Evolutionary conservation across 2,113 vertebrate genomes (phyloP).

Genomic region (Calypte anna): DNA sequence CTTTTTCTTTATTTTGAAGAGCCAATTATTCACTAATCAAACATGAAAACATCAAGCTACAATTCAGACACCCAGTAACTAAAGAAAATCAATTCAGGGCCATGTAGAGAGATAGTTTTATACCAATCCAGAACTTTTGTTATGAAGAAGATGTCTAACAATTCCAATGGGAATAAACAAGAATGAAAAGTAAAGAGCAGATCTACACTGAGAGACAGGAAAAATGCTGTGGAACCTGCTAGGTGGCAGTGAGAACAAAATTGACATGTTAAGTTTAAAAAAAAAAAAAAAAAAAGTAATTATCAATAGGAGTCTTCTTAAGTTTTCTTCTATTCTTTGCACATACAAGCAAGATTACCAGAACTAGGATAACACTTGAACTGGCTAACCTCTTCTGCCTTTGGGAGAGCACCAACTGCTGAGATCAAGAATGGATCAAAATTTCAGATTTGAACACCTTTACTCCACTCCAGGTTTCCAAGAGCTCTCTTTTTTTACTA

Average conservation of each 20-base stretch:
- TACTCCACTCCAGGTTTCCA: not conserved
- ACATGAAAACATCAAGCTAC: not conserved
- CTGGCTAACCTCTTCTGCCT: not conserved
- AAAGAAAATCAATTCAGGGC: not conserved
- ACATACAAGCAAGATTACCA: not conserved
- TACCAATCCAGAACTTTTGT: not conserved
- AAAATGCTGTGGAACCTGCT: not conserved
- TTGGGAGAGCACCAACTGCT: not conserved
- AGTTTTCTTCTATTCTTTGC: not conserved
- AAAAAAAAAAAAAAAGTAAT: not conserved
- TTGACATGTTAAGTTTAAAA: not conserved
- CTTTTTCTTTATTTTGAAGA: not conserved
- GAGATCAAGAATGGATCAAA: not conserved
- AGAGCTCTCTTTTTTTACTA: not conserved
- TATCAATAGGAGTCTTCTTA: not conserved
- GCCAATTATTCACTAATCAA: not conserved
- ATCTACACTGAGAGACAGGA: not conserved
- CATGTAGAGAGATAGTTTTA: not conserved
- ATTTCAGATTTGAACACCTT: not conserved
- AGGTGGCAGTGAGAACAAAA: not conserved
- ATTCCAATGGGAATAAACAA: not conserved
- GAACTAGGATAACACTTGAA: not conserved
- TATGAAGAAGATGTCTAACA: not conserved
- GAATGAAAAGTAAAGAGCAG: not conserved
- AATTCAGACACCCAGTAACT: not conserved